Evolutionary conservation across 2,113 vertebrate genomes (phyloP).

Genomic region (Coturnix japonica): DNA sequence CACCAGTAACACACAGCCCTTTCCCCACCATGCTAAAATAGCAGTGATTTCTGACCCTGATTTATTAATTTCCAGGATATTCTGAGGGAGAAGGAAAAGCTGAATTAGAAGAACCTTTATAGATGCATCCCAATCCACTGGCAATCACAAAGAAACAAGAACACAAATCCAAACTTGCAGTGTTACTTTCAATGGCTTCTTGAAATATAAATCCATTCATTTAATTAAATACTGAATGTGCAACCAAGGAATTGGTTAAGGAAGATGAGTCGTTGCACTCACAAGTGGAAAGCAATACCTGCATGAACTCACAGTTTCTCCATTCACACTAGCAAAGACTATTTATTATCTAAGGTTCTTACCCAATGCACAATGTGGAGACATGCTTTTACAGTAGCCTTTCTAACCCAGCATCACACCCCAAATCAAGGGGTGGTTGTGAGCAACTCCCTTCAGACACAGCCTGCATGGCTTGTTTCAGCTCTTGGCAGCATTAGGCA

Average conservation of each 20-base stretch:
- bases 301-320: background rate
- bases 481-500: background rate
- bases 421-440: background rate
- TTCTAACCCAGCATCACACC: background rate
- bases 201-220: background rate
- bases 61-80: constrained; percentile 1
- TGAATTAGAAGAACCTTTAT: background rate
- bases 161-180: background rate
- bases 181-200: background rate
- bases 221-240: background rate
- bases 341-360: background rate
- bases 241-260: background rate
- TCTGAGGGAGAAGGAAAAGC: background rate
- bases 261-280: background rate
- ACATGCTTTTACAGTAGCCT: background rate
- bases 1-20: background rate
- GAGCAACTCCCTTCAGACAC: background rate
- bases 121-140: background rate
- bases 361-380: background rate
- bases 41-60: background rate
- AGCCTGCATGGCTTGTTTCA: fast-evolving
- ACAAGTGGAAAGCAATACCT: background rate
- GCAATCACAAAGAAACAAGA: background rate
- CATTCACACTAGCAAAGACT: background rate
- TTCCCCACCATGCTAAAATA: background rate